phyloP scores from a whole-genome alignment of 2,113 vertebrate species.

The Tachysurus vachellii region DNA sequence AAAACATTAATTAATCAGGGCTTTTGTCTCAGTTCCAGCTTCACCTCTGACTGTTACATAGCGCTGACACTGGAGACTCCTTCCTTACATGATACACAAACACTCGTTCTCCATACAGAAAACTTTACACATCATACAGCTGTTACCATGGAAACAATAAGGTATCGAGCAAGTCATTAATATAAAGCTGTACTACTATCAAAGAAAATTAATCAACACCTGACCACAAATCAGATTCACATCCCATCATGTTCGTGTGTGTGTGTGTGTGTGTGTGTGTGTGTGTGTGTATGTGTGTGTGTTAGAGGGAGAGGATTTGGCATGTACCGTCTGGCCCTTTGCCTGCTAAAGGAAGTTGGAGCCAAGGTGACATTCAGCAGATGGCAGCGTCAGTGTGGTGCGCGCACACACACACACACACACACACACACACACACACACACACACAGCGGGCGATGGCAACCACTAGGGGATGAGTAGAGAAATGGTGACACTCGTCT shows the following conservation, averaged over 20 bases:
- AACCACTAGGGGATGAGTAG: background rate
- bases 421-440: background rate
- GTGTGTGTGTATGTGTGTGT: no score
- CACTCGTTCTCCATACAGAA: background rate
- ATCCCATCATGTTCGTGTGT: background rate
- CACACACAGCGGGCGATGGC: conserved; percentile 35
- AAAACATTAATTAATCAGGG: background rate
- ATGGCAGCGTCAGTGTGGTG: conserved; percentile 65
- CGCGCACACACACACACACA: background rate
- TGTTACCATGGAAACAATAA: background rate
- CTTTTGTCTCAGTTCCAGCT: background rate
- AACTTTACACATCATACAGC: background rate
- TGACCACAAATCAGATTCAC: background rate
- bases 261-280: conserved; percentile 5
- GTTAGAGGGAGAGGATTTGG: conserved; percentile 8
- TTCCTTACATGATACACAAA: background rate
- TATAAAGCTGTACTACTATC: background rate
- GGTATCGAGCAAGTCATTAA: background rate
- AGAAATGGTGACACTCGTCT: background rate
- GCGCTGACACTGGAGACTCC: background rate
- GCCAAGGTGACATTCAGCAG: conserved; percentile 59
- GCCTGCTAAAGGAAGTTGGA: conserved; percentile 25
- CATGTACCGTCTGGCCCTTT: conserved; percentile 36
- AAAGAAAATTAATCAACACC: background rate
- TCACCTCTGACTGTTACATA: background rate